Evolutionary conservation across 2,113 vertebrate genomes (phyloP), one percentile per base, ranked within the genome.

Genomic region (Amphiprion ocellaris): DNA sequence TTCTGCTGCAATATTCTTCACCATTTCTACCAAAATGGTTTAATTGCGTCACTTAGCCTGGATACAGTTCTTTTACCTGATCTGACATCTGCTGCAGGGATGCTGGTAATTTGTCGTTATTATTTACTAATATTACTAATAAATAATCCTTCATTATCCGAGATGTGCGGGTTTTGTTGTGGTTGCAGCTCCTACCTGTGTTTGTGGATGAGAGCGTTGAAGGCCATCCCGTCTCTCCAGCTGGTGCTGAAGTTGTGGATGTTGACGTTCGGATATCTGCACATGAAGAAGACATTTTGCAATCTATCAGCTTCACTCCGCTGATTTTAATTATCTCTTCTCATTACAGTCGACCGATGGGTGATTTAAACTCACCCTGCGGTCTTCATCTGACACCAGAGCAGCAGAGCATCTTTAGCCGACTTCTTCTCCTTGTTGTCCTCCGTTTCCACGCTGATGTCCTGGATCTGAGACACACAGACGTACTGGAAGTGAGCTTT

Each of bases 311-410:
- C 33, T 8, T 37, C 33, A 9, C 33, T 37, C 33, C 3, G 41
- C 41, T 44, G 30, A 6, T 44, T 44, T 44, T 4, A 44, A 44
- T 44, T 8, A 44, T 15, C 12, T 37, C 33, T 1, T 10, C 33
- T 2, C 5, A 30, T 30, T 6, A 30, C 30, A 37, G 33, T 10
- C 8, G 30, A 37, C 33, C 1, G 33, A 7, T 37, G 6, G 33
- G 8, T 10, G 33, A 10, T 37, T 37, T 10, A 9, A 3, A 50
- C 75, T 96, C 87, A 99, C 98, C 98, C 98, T 50, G 98, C 98
- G 10, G 97, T 97, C 95, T 99, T 99, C 98, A 99, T 99, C 96
- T 99, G 98, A 92, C 98, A 99, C 98, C 98, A 99, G 28, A 99
- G 91, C 66, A 99, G 96, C 94, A 99, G 90, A 5, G 98, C 98